Conservation (phyloP, 2,113 vertebrate genomes). For the Chiloscyllium plagiosum region DNA sequence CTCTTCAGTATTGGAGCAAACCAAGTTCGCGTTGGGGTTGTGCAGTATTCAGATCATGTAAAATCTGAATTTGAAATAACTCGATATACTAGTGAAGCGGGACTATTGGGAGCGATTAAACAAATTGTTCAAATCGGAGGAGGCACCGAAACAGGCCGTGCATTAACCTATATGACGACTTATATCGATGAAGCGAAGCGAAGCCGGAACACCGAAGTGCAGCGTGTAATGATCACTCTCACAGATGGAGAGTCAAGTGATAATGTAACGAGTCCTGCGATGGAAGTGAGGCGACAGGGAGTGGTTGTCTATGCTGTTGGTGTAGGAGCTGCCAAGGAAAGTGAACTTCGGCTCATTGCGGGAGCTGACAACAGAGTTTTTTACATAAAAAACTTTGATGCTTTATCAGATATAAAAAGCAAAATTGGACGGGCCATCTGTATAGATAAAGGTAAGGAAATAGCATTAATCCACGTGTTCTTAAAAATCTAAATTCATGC, state of each 20-base stretch:
- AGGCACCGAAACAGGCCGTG: slow-evolving; percentile 58
- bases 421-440: slow-evolving; percentile 68
- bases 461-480: background rate
- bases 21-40: slow-evolving; percentile 63
- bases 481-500: background rate
- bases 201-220: slow-evolving; percentile 48
- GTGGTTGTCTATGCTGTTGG: slow-evolving; percentile 71
- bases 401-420: slow-evolving; percentile 59
- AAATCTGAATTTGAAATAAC: slow-evolving; percentile 56
- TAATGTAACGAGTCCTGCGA: slow-evolving; percentile 54
- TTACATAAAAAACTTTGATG: slow-evolving; percentile 61
- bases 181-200: slow-evolving; percentile 51
- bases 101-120: slow-evolving; percentile 55
- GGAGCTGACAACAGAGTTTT: slow-evolving; percentile 56
- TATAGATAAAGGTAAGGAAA: slow-evolving; percentile 60
- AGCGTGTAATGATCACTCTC: slow-evolving; percentile 64
- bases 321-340: slow-evolving; percentile 50
- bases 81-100: slow-evolving; percentile 40
- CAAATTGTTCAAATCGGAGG: slow-evolving; percentile 53
- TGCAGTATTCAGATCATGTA: slow-evolving; percentile 52
- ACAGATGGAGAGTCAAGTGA: slow-evolving; percentile 69
- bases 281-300: slow-evolving; percentile 47
- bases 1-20: slow-evolving; percentile 60
- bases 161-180: slow-evolving; percentile 56
- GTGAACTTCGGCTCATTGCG: slow-evolving; percentile 60